Conservation (phyloP, 2,113 vertebrate genomes). For the Tyrannus savana region DNA sequence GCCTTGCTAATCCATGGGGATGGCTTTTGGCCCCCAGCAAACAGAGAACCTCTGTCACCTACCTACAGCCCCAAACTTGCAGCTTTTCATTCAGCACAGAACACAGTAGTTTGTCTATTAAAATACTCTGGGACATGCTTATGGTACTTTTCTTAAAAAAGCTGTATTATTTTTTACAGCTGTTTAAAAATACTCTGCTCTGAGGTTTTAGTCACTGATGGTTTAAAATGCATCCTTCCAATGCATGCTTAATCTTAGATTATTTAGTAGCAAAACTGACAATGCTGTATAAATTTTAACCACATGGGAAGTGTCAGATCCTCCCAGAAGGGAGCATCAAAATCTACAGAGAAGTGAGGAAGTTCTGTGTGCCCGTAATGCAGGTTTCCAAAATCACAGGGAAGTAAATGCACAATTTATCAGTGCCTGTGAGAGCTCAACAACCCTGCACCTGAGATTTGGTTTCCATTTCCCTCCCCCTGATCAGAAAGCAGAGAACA, state of each 20-base stretch:
- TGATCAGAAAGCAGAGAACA: neutral
- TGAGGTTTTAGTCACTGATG: neutral
- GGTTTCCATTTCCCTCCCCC: neutral
- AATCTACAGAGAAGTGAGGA: neutral
- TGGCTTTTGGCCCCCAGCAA: neutral
- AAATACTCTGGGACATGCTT: neutral
- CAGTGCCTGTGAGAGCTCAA: neutral
- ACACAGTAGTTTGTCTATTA: neutral
- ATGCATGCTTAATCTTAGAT: neutral
- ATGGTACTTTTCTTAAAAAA: neutral
- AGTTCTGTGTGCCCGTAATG: neutral
- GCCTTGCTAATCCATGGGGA: neutral
- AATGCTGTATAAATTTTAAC: neutral
- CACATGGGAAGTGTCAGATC: neutral
- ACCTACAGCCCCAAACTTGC: neutral
- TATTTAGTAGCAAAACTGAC: neutral
- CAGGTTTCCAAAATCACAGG: neutral
- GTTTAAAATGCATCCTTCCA: neutral
- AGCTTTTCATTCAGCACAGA: neutral
- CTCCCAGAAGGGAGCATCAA: neutral
- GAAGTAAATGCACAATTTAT: neutral
- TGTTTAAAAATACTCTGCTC: conserved; percentile 1
- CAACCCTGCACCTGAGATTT: neutral
- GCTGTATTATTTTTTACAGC: neutral
- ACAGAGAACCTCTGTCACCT: neutral